These are phyloP conservation scores for Hippocampus comes DNA, from an alignment of 2,113 vertebrate genomes.

Conservation along the genomic window DNA sequence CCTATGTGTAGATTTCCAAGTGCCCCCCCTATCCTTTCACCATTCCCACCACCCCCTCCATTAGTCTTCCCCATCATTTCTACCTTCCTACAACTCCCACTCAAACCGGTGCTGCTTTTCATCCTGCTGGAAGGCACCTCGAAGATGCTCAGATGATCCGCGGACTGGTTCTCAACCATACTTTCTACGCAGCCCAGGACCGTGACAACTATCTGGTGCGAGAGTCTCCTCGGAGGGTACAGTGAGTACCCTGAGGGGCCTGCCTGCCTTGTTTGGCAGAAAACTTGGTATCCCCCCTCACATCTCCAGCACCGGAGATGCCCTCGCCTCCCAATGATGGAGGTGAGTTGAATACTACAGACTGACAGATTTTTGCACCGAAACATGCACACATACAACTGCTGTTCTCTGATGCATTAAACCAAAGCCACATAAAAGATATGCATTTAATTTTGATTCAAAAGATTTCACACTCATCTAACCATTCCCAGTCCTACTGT, in stretches of 20 bases:
- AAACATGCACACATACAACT: slow-evolving; percentile 4
- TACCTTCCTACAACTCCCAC: slow-evolving; percentile 17
- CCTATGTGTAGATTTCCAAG: slow-evolving; percentile 42
- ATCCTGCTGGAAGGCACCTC: slow-evolving; percentile 43
- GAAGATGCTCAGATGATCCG: slow-evolving; percentile 65
- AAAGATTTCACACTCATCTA: not conserved
- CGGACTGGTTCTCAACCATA: slow-evolving; percentile 42
- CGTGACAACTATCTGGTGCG: slow-evolving; percentile 52
- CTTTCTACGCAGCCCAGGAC: slow-evolving; percentile 38
- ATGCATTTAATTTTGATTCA: not conserved
- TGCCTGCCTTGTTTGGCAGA: slow-evolving; percentile 57
- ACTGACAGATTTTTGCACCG: not conserved
- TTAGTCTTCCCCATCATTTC: slow-evolving; percentile 21
- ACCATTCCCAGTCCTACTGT: not conserved
- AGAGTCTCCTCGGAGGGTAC: slow-evolving; percentile 45
- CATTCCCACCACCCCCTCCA: not conserved
- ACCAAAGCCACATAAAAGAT: not conserved
- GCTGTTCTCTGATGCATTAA: slow-evolving; percentile 4
- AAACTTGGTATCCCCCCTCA: slow-evolving; percentile 56
- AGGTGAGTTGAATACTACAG: slow-evolving; percentile 74
- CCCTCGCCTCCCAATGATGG: slow-evolving; percentile 90
- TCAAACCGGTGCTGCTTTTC: slow-evolving; percentile 33
- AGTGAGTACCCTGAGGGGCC: slow-evolving; percentile 53
- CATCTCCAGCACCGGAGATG: slow-evolving; percentile 76
- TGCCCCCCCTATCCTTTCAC: slow-evolving; percentile 17